Percentiles rank a stretch among this genome's conserved stretches.
phyloP scores from a whole-genome alignment of 2,888 invertebrate genomes.

The Candidula unifasciata region DNA sequence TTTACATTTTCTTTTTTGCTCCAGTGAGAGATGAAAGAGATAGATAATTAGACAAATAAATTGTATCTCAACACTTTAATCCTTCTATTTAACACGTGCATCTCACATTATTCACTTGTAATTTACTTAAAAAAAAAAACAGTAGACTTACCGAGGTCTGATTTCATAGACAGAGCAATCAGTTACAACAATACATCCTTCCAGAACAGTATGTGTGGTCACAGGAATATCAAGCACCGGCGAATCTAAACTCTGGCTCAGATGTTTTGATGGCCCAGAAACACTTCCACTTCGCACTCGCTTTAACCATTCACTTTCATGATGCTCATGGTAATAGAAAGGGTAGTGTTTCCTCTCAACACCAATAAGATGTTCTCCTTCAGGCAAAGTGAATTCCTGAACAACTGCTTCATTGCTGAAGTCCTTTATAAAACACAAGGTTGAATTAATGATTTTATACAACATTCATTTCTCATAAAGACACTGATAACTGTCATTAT shows the following conservation, averaged over 20 bases:
- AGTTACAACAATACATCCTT: slow-evolving; percentile 82
- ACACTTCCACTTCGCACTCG: slow-evolving; percentile 45
- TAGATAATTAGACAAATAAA: too few species aligned
- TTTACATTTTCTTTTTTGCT: too few species aligned
- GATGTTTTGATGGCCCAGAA: slow-evolving; percentile 21
- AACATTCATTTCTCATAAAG: too few species aligned
- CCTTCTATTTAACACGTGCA: background rate
- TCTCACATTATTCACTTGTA: too few species aligned
- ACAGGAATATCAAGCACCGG: slow-evolving; percentile 62
- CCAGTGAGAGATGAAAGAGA: too few species aligned
- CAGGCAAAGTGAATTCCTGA: slow-evolving; percentile 81
- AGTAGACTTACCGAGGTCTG: slow-evolving; percentile 79
- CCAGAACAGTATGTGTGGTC: slow-evolving; percentile 71
- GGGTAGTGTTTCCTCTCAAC: slow-evolving; percentile 79
- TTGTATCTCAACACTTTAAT: background rate
- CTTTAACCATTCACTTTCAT: slow-evolving; percentile 56
- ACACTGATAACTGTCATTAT: too few species aligned
- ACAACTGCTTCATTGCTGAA: slow-evolving; percentile 82
- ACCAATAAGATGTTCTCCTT: slow-evolving; percentile 80
- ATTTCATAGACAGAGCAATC: slow-evolving; percentile 82
- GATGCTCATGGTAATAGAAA: slow-evolving; percentile 72
- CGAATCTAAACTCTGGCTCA: slow-evolving; percentile 42
- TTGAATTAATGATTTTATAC: too few species aligned
- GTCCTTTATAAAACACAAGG: slow-evolving; percentile 77
- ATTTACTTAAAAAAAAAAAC: too few species aligned